Percentiles rank a stretch among this genome's conserved stretches.
phyloP scores from a whole-genome alignment of 1,140 invertebrate genomes.

The Phocides pigmalion region DNA sequence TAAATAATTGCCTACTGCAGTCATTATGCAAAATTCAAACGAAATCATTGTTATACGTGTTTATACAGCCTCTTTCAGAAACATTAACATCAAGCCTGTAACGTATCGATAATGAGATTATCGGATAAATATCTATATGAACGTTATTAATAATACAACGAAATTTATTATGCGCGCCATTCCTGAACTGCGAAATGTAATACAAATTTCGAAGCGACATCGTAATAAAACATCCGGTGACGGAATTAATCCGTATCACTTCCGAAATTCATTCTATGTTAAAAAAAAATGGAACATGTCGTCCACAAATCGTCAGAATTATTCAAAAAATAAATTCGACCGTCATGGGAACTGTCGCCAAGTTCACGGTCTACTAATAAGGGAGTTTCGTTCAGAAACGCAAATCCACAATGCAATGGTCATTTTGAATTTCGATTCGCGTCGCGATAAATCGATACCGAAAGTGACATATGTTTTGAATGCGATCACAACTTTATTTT shows the following conservation, averaged over 20 bases:
- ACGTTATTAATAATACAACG: neutral
- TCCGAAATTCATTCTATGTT: constrained; percentile 55
- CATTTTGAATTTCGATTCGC: constrained; percentile 57
- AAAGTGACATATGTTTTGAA: constrained; percentile 80
- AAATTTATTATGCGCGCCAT: neutral
- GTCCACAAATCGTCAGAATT: constrained; percentile 59
- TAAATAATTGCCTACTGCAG: too few species aligned
- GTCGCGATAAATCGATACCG: constrained; percentile 67
- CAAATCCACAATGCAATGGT: constrained; percentile 56
- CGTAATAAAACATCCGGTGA: constrained; percentile 32
- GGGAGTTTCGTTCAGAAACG: constrained; percentile 51
- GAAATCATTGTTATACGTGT: neutral
- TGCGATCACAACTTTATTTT: constrained; percentile 63
- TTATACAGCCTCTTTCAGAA: neutral
- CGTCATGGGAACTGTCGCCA: constrained; percentile 78
- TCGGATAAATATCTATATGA: neutral
- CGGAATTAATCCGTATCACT: constrained; percentile 70
- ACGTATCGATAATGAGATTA: neutral
- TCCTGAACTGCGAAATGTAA: neutral
- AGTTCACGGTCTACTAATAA: constrained; percentile 72
- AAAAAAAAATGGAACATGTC: constrained; percentile 50
- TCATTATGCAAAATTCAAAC: too few species aligned
- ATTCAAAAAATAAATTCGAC: constrained; percentile 64
- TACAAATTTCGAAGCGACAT: neutral
- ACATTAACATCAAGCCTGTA: neutral